Evolutionary conservation across 2,797 vertebrate species (phyloP).

Genomic region (Onychomys arenicola): DNA sequence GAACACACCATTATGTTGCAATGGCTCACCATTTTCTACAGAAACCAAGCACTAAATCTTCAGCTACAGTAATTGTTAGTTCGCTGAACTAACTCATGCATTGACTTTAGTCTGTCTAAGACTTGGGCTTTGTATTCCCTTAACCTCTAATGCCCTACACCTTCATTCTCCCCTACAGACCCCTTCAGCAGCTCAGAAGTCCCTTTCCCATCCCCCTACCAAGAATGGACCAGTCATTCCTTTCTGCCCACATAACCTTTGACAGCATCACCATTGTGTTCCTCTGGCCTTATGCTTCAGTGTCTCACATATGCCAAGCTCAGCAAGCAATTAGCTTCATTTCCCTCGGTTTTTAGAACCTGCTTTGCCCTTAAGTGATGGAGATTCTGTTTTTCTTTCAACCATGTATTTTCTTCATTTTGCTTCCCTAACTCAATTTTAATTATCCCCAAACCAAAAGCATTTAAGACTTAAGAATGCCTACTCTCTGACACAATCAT

Average conservation of each 20-base stretch:
- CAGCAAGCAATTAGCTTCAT: not conserved
- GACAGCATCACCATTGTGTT: not conserved
- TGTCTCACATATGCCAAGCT: not conserved
- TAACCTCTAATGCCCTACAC: not conserved
- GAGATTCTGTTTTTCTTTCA: conserved; percentile 69
- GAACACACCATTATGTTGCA: not conserved
- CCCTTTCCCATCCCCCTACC: not conserved
- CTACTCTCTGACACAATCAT: conserved; percentile 65
- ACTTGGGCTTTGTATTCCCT: not conserved
- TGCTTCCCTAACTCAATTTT: conserved; percentile 73
- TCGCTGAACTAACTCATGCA: not conserved
- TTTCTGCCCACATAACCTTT: not conserved
- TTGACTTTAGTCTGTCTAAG: not conserved
- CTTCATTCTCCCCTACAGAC: not conserved
- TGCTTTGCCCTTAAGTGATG: conserved; percentile 53
- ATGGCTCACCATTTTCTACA: not conserved
- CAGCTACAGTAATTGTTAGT: too few species aligned
- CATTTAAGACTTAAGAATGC: conserved; percentile 74
- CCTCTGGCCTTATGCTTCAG: not conserved
- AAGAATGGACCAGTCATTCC: not conserved
- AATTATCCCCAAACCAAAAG: conserved; percentile 75
- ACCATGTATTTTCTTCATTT: conserved; percentile 72
- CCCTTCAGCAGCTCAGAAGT: not conserved
- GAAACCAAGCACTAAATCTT: not conserved
- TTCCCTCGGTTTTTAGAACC: conserved; percentile 64